Percentiles rank a stretch among this genome's conserved stretches.
phyloP scores from a whole-genome alignment of 1,140 invertebrate species.

The Triops cancriformis region DNA sequence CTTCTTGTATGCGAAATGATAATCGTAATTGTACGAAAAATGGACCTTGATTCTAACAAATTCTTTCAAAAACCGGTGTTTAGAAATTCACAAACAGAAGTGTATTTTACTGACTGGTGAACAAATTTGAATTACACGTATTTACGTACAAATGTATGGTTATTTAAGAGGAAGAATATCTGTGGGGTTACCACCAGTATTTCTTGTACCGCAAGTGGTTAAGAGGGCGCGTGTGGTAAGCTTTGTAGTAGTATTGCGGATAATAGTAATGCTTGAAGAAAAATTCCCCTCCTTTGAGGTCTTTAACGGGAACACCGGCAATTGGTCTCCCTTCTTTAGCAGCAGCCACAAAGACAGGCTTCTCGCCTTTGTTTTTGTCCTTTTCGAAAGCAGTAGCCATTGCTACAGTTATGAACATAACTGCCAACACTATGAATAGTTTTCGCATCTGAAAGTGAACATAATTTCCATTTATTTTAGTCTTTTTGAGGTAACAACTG shows the following conservation, averaged over 20 bases:
- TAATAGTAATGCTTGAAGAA: background rate
- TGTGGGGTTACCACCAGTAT: too few relatives aligned
- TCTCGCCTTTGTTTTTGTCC: background rate
- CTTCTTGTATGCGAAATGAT: too few relatives aligned
- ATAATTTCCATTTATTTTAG: background rate
- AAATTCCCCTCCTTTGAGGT: background rate
- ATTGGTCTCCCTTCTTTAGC: background rate
- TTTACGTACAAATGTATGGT: too few relatives aligned
- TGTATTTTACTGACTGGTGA: too few relatives aligned
- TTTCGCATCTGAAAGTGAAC: background rate
- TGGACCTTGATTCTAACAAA: too few relatives aligned
- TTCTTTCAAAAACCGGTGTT: too few relatives aligned
- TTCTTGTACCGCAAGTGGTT: too few relatives aligned
- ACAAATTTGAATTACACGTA: too few relatives aligned
- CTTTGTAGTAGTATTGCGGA: background rate
- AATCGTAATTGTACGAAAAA: too few relatives aligned
- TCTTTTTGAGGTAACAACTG: background rate
- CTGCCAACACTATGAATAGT: background rate
- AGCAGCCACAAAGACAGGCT: background rate
- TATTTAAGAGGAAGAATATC: too few relatives aligned
- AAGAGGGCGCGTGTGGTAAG: too few relatives aligned
- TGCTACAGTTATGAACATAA: background rate
- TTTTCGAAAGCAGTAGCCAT: background rate
- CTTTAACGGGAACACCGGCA: background rate
- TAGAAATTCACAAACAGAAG: too few relatives aligned